These are phyloP conservation scores for Suncus etruscus DNA, from an alignment of 2,113 vertebrate species.

Conservation along the genomic window DNA sequence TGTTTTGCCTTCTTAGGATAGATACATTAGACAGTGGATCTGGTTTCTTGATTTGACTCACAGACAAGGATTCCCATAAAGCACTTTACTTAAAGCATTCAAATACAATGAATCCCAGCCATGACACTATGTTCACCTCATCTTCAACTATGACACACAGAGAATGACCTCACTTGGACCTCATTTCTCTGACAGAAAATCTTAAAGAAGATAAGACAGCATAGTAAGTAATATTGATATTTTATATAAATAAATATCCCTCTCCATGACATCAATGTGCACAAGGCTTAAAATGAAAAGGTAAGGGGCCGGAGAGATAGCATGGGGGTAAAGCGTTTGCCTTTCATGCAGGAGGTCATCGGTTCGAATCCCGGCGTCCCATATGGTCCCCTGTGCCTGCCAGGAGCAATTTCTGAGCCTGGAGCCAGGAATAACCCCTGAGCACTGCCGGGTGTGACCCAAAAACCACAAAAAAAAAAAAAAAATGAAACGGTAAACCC, in stretches of 20 bases:
- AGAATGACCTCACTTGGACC: neutral
- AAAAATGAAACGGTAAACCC: rapidly evolving
- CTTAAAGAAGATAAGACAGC: neutral
- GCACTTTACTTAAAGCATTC: neutral
- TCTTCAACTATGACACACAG: neutral
- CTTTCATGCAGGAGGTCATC: too few relatives aligned
- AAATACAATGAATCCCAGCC: neutral
- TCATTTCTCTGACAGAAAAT: neutral
- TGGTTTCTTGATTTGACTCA: neutral
- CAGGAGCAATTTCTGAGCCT: too few relatives aligned
- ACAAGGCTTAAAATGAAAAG: rapidly evolving
- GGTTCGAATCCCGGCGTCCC: too few relatives aligned
- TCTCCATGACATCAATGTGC: neutral
- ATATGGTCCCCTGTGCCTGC: too few relatives aligned
- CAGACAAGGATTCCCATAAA: neutral
- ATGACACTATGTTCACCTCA: neutral
- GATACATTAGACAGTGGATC: too few relatives aligned
- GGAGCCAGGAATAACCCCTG: too few relatives aligned
- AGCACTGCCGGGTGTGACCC: too few relatives aligned
- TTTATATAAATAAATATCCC: neutral
- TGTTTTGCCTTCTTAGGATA: neutral
- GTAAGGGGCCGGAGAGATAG: too few relatives aligned
- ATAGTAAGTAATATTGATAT: too few relatives aligned
- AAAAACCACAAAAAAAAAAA: too few relatives aligned
- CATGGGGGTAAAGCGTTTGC: too few relatives aligned